Evolutionary conservation across 2,797 vertebrate species (phyloP).

Genomic region (Tragopan temminckii): DNA sequence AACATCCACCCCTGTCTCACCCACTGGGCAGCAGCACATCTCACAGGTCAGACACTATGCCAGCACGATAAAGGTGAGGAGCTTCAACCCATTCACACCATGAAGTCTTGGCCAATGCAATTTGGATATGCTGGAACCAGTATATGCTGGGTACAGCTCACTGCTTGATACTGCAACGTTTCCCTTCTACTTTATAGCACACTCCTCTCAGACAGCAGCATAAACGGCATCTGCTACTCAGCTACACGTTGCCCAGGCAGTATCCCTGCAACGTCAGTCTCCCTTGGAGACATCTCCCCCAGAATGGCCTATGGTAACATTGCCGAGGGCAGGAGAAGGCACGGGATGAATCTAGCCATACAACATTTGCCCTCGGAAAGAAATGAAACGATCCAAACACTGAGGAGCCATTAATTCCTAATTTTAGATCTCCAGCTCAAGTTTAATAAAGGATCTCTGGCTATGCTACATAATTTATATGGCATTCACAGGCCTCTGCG

Average conservation of each 20-base stretch:
- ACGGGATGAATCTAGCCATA: neutral
- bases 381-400: neutral
- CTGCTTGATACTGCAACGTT: neutral
- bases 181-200: neutral
- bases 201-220: neutral
- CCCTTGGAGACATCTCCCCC: neutral
- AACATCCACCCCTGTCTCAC: neutral
- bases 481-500: neutral
- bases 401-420: neutral
- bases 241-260: neutral
- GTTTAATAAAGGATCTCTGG: constrained; percentile 1
- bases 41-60: neutral
- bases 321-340: neutral
- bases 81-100: neutral
- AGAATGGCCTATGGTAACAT: neutral
- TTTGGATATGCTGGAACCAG: neutral
- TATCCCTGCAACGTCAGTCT: neutral
- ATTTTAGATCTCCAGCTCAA: neutral
- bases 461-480: neutral
- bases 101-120: neutral
- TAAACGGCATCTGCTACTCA: neutral
- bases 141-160: neutral
- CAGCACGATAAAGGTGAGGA: neutral
- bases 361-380: neutral
- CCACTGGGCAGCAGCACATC: neutral